Evolutionary conservation across 1,140 invertebrate species (phyloP).

Genomic region (Dendrolimus kikuchii): DNA sequence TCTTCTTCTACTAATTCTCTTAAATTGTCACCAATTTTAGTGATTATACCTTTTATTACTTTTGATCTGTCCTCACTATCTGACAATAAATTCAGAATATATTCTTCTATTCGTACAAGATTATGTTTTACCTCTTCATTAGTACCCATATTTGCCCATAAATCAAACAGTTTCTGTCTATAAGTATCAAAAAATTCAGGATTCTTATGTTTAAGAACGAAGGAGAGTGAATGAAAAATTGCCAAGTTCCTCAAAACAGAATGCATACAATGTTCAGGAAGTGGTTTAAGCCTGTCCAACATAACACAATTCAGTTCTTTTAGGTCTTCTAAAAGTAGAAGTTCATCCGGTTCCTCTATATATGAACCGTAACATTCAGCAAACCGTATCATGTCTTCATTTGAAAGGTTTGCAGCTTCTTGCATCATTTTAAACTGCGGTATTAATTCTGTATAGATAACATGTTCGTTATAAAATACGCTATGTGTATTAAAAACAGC

Average conservation of each 20-base stretch:
- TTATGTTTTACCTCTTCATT: background rate
- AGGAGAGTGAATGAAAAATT: slow-evolving; percentile 71
- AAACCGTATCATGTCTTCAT: slow-evolving; percentile 32
- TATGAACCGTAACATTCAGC: slow-evolving; percentile 50
- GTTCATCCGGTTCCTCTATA: slow-evolving; percentile 47
- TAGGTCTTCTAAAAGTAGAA: slow-evolving; percentile 73
- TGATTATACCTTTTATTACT: slow-evolving; percentile 1
- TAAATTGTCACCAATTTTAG: background rate
- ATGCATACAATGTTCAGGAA: slow-evolving; percentile 62
- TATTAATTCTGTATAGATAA: slow-evolving; percentile 18
- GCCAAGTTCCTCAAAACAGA: slow-evolving; percentile 66
- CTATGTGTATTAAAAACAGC: background rate
- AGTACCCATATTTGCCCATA: background rate
- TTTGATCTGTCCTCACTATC: slow-evolving; percentile 8
- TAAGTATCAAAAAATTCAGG: slow-evolving; percentile 29
- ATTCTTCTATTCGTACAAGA: too few species aligned
- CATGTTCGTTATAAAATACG: slow-evolving; percentile 2
- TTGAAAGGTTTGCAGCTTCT: slow-evolving; percentile 21
- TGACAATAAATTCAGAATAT: too few species aligned
- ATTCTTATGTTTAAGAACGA: slow-evolving; percentile 57
- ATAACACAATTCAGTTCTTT: slow-evolving; percentile 51
- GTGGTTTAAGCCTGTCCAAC: slow-evolving; percentile 52
- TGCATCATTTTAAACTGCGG: slow-evolving; percentile 44
- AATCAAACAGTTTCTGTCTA: slow-evolving; percentile 7
- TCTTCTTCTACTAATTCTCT: too few species aligned